Evolutionary conservation across 2,113 vertebrate species (phyloP).

Genomic region (Oceanodroma tethys): DNA sequence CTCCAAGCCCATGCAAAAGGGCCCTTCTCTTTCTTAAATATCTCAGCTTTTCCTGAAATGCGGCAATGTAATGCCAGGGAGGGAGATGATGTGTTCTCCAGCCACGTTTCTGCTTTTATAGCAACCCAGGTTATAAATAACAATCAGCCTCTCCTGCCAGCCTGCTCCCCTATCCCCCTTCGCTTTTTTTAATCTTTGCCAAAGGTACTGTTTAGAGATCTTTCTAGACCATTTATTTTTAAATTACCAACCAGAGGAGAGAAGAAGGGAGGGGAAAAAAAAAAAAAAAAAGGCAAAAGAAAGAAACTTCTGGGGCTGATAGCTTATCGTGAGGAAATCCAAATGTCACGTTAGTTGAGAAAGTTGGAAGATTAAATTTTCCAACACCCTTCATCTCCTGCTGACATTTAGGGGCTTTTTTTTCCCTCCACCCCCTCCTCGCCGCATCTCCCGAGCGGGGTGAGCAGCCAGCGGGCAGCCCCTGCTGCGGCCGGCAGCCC

Average conservation of each 20-base stretch:
- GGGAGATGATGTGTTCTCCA: not conserved
- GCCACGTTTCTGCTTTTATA: not conserved
- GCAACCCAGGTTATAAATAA: constrained; percentile 61
- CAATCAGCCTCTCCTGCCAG: constrained; percentile 38
- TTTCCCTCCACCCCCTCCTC: not conserved
- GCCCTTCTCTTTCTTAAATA: not conserved
- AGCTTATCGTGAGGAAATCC: constrained; percentile 81
- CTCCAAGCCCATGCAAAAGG: not conserved
- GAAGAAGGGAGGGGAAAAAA: constrained; percentile 19
- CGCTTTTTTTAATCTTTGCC: constrained; percentile 74
- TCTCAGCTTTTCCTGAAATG: not conserved
- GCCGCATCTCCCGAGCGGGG: not conserved
- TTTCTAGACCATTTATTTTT: constrained; percentile 83
- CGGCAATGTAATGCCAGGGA: not conserved
- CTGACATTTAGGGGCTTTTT: constrained; percentile 78
- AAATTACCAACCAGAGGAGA: constrained; percentile 80
- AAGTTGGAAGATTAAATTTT: constrained; percentile 83
- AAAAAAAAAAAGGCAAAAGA: constrained; percentile 54
- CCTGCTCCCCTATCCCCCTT: constrained; percentile 24
- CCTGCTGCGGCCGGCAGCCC: not conserved
- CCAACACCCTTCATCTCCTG: constrained; percentile 77
- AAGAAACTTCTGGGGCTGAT: constrained; percentile 73
- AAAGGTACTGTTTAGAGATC: constrained; percentile 81
- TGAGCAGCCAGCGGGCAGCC: not conserved
- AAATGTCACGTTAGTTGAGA: constrained; percentile 82